Evolutionary conservation across 2,888 invertebrate species (phyloP).

Genomic region (Syritta pipiens): DNA sequence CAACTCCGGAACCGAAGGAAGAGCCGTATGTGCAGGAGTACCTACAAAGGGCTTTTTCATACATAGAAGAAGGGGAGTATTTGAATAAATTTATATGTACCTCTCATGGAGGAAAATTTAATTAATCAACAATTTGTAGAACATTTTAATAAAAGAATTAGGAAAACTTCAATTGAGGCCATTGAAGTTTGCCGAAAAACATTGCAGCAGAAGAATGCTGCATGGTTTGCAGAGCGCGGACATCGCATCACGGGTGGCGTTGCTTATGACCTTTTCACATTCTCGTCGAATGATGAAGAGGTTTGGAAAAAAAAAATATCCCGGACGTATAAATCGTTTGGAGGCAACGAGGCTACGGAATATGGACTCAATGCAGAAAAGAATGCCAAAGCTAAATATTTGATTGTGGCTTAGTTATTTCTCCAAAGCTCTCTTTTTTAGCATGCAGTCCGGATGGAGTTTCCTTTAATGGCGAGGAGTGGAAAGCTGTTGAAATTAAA

Average conservation of each 20-base stretch:
- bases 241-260: no score
- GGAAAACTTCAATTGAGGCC: neutral
- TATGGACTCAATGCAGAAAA: slow-evolving; percentile 20
- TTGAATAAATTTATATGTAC: neutral
- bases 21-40: no score
- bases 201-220: neutral
- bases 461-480: slow-evolving; percentile 23
- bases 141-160: neutral
- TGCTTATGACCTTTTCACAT: neutral
- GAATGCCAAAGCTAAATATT: slow-evolving; percentile 7
- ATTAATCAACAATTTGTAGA: neutral
- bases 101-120: neutral
- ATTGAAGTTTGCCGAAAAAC: neutral
- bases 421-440: neutral
- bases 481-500: slow-evolving; percentile 16
- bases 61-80: neutral
- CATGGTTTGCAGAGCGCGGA: neutral
- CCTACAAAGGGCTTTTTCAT: neutral
- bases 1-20: no score
- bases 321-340: neutral
- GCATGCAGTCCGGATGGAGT: slow-evolving; percentile 24
- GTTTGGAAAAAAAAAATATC: neutral
- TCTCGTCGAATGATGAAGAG: neutral
- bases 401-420: slow-evolving; percentile 4
- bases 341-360: neutral